phyloP scores from a whole-genome alignment of 2,113 vertebrate species.

The Nesoenas mayeri region DNA sequence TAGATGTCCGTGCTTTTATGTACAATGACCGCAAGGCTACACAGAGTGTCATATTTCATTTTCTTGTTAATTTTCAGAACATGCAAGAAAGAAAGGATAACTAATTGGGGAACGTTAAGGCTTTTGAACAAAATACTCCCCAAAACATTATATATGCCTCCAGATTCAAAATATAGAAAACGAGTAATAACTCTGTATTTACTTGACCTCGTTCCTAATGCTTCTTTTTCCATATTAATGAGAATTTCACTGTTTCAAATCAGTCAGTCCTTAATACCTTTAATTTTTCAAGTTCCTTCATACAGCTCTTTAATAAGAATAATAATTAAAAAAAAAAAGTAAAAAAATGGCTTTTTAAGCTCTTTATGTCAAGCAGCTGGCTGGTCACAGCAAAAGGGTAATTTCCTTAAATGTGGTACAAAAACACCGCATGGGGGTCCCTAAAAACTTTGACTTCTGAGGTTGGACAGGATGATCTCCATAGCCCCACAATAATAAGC shows the following conservation, averaged over 20 bases:
- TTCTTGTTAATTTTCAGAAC: background rate
- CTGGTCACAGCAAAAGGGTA: background rate
- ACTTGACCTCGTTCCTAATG: background rate
- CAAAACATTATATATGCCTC: background rate
- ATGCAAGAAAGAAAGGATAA: background rate
- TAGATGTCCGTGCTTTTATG: background rate
- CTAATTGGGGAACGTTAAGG: background rate
- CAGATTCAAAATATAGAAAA: background rate
- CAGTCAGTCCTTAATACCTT: background rate
- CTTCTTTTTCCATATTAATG: background rate
- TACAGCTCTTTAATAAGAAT: background rate
- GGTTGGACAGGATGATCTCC: background rate
- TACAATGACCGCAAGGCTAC: background rate
- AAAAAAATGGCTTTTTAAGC: background rate
- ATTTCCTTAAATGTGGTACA: background rate
- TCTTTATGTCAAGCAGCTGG: background rate
- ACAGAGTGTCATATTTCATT: background rate
- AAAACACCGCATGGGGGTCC: background rate
- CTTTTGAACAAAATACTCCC: background rate
- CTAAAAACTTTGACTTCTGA: background rate
- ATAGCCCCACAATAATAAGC: background rate
- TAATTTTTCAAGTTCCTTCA: background rate
- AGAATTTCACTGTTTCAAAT: background rate
- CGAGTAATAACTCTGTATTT: background rate
- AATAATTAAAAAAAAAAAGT: background rate